Percentiles rank a stretch among this genome's conserved stretches.
Conservation (phyloP, 2,113 vertebrate species). For the Colistium nudipinnis region DNA sequence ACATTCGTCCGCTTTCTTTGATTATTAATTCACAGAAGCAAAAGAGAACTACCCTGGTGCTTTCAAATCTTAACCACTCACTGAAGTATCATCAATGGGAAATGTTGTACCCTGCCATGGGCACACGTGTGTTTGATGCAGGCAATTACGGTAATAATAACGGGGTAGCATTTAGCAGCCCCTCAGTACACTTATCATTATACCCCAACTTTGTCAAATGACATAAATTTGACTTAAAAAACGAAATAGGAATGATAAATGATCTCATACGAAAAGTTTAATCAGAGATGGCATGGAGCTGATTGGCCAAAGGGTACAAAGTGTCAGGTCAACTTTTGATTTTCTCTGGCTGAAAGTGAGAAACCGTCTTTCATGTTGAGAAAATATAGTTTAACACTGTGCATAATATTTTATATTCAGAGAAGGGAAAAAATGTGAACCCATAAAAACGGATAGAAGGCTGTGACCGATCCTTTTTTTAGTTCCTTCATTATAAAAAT, state of each 20-base stretch:
- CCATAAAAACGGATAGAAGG: too few relatives aligned
- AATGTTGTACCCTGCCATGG: conserved; percentile 26
- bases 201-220: not conserved
- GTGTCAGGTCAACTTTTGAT: conserved; percentile 7
- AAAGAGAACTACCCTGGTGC: conserved; percentile 72
- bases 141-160: not conserved
- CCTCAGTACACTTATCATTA: not conserved
- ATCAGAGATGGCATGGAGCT: too few relatives aligned
- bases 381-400: not conserved
- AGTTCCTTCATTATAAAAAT: too few relatives aligned
- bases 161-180: not conserved
- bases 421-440: conserved; percentile 79
- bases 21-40: conserved; percentile 83
- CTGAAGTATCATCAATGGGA: conserved; percentile 49
- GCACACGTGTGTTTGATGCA: conserved; percentile 15
- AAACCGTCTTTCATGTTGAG: not conserved
- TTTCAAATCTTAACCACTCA: conserved; percentile 74
- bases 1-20: conserved; percentile 68
- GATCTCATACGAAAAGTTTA: conserved; percentile 1
- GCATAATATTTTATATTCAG: conserved; percentile 58
- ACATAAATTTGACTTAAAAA: not conserved
- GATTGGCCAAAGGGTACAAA: too few relatives aligned
- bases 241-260: not conserved
- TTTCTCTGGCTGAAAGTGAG: conserved; percentile 29
- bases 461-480: conserved; percentile 1